Evolutionary conservation across 2,888 invertebrate genomes (phyloP).

Genomic region (Ectemnius cavifrons): DNA sequence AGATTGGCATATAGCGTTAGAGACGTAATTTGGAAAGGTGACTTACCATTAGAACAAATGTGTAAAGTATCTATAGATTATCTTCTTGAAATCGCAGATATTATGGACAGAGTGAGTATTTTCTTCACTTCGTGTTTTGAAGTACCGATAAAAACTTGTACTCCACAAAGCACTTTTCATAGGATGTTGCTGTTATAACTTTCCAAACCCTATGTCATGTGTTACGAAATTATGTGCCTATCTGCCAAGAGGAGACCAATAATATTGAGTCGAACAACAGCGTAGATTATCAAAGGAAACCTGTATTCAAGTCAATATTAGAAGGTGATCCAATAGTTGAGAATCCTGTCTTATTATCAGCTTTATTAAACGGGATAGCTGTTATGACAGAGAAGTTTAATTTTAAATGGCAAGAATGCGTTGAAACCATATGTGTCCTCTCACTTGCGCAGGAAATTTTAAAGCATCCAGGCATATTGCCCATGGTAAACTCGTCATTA

Average conservation of each 20-base stretch:
- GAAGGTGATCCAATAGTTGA: slow-evolving; percentile 77
- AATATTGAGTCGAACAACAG: slow-evolving; percentile 21
- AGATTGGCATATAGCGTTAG: slow-evolving; percentile 82
- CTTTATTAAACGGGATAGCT: slow-evolving; percentile 84
- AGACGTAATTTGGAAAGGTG: slow-evolving; percentile 77
- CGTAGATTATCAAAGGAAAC: slow-evolving; percentile 53
- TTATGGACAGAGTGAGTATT: slow-evolving; percentile 68
- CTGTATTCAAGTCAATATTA: slow-evolving; percentile 60
- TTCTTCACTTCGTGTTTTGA: no score
- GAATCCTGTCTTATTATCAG: slow-evolving; percentile 81
- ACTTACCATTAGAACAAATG: slow-evolving; percentile 76
- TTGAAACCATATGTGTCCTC: slow-evolving; percentile 86
- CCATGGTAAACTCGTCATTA: slow-evolving; percentile 75
- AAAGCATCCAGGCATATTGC: slow-evolving; percentile 79
- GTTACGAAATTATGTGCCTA: slow-evolving; percentile 69
- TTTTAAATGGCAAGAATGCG: slow-evolving; percentile 88
- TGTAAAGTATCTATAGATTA: slow-evolving; percentile 76
- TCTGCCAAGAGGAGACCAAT: slow-evolving; percentile 17
- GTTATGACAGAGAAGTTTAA: slow-evolving; percentile 84
- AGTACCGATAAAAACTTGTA: no score
- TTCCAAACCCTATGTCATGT: slow-evolving; percentile 74
- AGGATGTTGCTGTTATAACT: slow-evolving; percentile 75
- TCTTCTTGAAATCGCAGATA: slow-evolving; percentile 81
- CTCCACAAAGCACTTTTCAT: not conserved
- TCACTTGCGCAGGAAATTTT: slow-evolving; percentile 80